Conservation (phyloP, 1,140 invertebrate species). For the Artemia franciscana region DNA sequence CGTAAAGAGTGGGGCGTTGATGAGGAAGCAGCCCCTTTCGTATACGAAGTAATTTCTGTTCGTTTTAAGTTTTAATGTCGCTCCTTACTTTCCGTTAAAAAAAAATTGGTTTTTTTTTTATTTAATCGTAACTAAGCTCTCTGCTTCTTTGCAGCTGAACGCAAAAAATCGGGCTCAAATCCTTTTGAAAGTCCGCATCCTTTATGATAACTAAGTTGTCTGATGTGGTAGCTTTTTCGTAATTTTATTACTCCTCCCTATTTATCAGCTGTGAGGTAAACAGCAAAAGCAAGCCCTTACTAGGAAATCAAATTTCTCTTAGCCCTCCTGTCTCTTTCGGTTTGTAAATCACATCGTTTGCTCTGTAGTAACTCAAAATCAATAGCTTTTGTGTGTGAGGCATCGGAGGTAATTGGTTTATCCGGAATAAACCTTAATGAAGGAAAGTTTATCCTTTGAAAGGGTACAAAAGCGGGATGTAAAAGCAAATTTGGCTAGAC, state of each 20-base stretch:
- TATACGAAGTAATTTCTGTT: no score
- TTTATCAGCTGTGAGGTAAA: neutral
- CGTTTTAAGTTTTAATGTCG: no score
- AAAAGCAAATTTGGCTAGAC: no score
- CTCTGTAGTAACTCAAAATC: neutral
- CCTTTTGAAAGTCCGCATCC: neutral
- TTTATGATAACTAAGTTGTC: neutral
- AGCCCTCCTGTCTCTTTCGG: neutral
- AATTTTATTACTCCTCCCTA: neutral
- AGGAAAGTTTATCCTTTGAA: no score
- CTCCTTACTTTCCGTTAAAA: no score
- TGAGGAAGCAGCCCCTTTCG: no score
- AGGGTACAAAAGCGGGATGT: no score
- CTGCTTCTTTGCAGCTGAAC: no score
- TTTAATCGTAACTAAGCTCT: no score
- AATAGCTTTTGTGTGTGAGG: neutral
- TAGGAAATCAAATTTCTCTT: neutral
- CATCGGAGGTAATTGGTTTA: neutral
- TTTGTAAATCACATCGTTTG: neutral
- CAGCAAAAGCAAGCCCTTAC: neutral
- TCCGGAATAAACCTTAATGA: neutral
- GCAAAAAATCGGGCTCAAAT: no score
- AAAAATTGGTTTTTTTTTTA: no score
- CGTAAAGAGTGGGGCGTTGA: no score
- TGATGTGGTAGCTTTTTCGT: neutral